Conservation (phyloP, 1,140 invertebrate genomes). For the Charaxes varanes region DNA sequence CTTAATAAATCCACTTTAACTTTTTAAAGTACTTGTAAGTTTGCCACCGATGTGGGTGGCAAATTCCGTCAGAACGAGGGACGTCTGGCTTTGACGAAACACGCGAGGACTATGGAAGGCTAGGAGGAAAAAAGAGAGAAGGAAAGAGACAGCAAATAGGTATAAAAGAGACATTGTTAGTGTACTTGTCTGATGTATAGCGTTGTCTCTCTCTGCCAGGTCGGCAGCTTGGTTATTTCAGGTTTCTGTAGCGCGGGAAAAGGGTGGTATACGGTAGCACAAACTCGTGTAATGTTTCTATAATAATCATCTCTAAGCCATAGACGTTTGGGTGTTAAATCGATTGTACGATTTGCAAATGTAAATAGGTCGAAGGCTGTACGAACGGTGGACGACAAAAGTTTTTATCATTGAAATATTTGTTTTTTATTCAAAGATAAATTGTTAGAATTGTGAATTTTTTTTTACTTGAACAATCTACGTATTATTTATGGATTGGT, state of each 20-base stretch:
- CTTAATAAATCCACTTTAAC: conserved; percentile 26
- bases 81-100: conserved; percentile 6
- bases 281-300: background rate
- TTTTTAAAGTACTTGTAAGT: conserved; percentile 18
- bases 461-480: too few species aligned
- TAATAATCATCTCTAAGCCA: background rate
- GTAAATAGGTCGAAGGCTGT: background rate
- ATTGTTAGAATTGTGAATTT: too few species aligned
- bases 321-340: background rate
- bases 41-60: conserved; percentile 17
- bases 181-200: conserved; percentile 4
- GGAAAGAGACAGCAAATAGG: background rate
- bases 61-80: background rate
- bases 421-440: conserved; percentile 1
- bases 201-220: background rate
- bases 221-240: background rate
- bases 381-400: conserved; percentile 1
- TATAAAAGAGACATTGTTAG: too few species aligned
- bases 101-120: conserved; percentile 15
- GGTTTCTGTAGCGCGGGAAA: conserved; percentile 6
- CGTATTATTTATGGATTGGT: too few species aligned
- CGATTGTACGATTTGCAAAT: background rate
- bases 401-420: background rate
- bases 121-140: background rate
- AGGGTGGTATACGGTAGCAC: conserved; percentile 1